phyloP scores from a whole-genome alignment of 1,140 invertebrate genomes.

The Drosophila rhopaloa region DNA sequence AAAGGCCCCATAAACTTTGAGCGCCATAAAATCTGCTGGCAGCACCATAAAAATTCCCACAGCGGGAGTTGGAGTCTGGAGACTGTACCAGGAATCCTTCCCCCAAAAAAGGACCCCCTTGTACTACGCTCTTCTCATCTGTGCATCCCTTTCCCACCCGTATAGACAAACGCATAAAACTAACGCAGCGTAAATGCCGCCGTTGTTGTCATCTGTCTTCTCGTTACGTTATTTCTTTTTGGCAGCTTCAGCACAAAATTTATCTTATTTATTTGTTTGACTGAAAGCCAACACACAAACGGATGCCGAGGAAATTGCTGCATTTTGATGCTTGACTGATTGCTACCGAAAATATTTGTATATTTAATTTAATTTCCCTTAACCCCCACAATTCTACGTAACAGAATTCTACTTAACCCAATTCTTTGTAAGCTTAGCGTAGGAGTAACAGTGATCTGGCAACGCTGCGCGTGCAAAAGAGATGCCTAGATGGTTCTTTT shows the following conservation, averaged over 20 bases:
- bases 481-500: not conserved
- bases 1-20: constrained; percentile 82
- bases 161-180: constrained; percentile 73
- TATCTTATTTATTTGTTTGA: constrained; percentile 79
- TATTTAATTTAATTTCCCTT: not conserved
- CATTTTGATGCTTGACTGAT: constrained; percentile 80
- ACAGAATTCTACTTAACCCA: not conserved
- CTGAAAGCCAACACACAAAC: constrained; percentile 61
- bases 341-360: constrained; percentile 27
- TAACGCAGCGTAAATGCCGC: constrained; percentile 77
- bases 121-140: constrained; percentile 3
- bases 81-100: constrained; percentile 10
- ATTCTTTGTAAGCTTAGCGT: not conserved
- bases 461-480: not conserved
- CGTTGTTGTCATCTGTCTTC: constrained; percentile 51
- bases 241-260: constrained; percentile 74
- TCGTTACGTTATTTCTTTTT: constrained; percentile 56
- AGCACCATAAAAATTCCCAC: constrained; percentile 79
- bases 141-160: constrained; percentile 16
- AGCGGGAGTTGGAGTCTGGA: constrained; percentile 64
- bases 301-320: constrained; percentile 55
- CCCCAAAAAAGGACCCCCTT: constrained; percentile 14
- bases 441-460: constrained; percentile 10
- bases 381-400: not conserved
- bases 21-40: constrained; percentile 84